Base-by-base conservation (phyloP, 53 echinoderm and acorn worm genomes). In the Echinometra lucunter region DNA sequence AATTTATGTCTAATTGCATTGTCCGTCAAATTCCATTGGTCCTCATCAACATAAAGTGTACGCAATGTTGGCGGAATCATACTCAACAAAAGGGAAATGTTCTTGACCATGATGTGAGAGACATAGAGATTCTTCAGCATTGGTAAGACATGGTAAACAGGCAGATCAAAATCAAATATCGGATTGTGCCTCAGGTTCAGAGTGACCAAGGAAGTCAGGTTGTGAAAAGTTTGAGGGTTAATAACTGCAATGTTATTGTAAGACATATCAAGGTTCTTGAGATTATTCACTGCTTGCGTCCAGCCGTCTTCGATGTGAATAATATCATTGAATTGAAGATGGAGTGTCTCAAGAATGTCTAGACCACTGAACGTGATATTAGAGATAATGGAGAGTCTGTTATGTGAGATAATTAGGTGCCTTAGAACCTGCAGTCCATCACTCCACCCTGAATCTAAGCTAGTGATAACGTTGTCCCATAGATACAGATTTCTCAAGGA, bases 301-400 rank as follows among this genome's bases (percentile, higher is more conserved):
- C 89, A 89, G 9, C 9, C 34, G 38, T 7, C 40, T 21, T 38
- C 89, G 12, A 89, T 1, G 89, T 57, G 40, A 38, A 60, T 38
- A 25, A 89, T 89, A 37, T 30, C 9, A 40, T 89, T 89, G 57
- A 53, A 89, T 19, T 89, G 89, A 37, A 89, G 38, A 40, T 89
- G 89, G 11, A 89, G 60, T 38, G 49, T 57, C 40, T 58, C 40
- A 7, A 89, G 60, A 6, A 2, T 23, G 25, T 16, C 15, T 19
- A 89, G 63, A 60, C 89, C 89, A 19, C 63, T 89, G 89, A 89
- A 89, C 38, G 89, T 89, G 89, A 23, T 37, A 38, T 89, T 89
- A 2, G 37, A n/a, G 37, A 89, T 60, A 3, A 4, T 21, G 18
- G 37, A 7, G 1, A 89, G 21, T 35, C 13, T 60, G 37, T 89